Evolutionary conservation across 1,140 invertebrate species (phyloP).

Genomic region (Drosophila guanche): DNA sequence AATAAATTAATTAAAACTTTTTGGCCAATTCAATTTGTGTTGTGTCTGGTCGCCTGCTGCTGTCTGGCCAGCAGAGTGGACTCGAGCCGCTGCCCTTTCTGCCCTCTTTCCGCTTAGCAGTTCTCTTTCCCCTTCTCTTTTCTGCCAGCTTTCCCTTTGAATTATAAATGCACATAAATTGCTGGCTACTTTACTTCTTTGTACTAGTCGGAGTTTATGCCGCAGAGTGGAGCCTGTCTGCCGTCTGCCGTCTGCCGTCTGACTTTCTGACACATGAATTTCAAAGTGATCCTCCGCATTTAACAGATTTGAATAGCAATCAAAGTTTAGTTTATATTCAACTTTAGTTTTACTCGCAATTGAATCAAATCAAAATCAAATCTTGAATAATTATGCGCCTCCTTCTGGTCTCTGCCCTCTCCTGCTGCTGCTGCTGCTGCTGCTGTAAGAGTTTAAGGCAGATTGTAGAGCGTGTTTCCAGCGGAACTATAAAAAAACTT

Average conservation of each 20-base stretch:
- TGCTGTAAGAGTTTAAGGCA: too few species aligned
- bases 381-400: too few species aligned
- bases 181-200: constrained; percentile 42
- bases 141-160: constrained; percentile 51
- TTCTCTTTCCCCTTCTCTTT: constrained; percentile 16
- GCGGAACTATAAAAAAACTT: too few species aligned
- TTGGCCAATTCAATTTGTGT: constrained; percentile 82
- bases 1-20: constrained; percentile 83
- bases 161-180: constrained; percentile 82
- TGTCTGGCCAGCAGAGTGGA: constrained; percentile 1
- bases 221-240: too few species aligned
- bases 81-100: constrained; percentile 2
- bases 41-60: constrained; percentile 50
- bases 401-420: too few species aligned
- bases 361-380: constrained; percentile 3
- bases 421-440: too few species aligned
- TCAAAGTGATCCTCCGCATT: constrained; percentile 67
- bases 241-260: constrained; percentile 6
- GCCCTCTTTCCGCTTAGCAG: constrained; percentile 7
- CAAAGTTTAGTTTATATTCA: constrained; percentile 57
- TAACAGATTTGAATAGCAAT: constrained; percentile 68
- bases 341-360: constrained; percentile 22
- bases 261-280: constrained; percentile 70
- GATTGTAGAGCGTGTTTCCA: too few species aligned
- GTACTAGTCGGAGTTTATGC: too few species aligned